Base-by-base conservation (phyloP, 2,888 invertebrate species). In the Dasysyrphus albostriatus region DNA sequence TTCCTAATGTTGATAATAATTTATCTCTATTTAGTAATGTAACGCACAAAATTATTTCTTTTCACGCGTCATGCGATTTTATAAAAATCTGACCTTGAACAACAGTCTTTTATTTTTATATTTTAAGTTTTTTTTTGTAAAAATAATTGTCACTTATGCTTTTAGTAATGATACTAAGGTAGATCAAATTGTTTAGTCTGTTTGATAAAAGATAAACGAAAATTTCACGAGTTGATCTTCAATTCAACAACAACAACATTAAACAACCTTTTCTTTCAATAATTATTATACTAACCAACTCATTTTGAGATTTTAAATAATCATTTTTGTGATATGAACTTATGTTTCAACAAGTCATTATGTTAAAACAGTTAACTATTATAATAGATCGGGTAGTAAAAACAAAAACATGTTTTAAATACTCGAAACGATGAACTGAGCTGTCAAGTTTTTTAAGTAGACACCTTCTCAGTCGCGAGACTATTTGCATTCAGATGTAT, bases 401-500 rank as follows among this genome's bases (percentile, higher is more conserved):
- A 56, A 34, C 8, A 56, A 56, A 16, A 9, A 34, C n/a, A 9
- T 34, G 8, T n/a, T 34, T 32, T 34, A 16, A 32, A 58, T 58
- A 34, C 9, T 34, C 34, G 0, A 58, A 34, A 19, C 9, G 16
- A 10, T 10, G n/a, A 32, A 9, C 1, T 1, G 6, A 54, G 29
- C 54, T 54, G 2, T 29, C 29, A 5, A 14, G 5, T 32, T 9
- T 29, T 34, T 34, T 9, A 32, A 56, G 9, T 56, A 34, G 16
- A 16, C 58, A 58, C 34, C 32, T 58, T 34, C 10, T 16, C 3
- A 58, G 34, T 5, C 16, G 58, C 34, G 34, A 34, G 32, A 58
- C 34, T 34, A 34, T 58, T 32, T 58, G 32, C 58, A 58, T 58
- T 16, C 34, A 34, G 34, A 58, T 54, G 29, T 54, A 8, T 54